These are phyloP conservation scores for Acanthis flammea DNA, from an alignment of 2,797 vertebrate genomes.

Conservation along the genomic window DNA sequence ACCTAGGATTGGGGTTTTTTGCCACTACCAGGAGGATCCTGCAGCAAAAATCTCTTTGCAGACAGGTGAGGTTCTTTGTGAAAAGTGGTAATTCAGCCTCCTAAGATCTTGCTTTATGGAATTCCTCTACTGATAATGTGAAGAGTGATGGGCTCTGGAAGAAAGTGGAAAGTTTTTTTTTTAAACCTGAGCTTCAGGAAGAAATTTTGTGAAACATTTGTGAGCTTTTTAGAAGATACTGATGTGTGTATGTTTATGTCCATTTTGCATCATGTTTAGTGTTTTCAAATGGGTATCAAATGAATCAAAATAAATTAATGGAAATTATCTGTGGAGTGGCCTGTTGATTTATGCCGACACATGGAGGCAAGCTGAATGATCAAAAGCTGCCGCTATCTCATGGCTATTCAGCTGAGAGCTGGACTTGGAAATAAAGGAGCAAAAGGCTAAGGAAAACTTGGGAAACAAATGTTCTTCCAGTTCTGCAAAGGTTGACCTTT, in stretches of 20 bases:
- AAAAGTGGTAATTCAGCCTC: not conserved
- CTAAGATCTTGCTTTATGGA: not conserved
- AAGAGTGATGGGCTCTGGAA: not conserved
- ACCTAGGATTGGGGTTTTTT: not conserved
- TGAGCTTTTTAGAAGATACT: not conserved
- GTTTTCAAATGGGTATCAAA: conserved; percentile 18
- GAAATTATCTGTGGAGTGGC: not conserved
- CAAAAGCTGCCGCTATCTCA: not conserved
- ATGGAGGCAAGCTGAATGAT: not conserved
- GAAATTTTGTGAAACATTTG: not conserved
- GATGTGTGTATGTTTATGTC: not conserved
- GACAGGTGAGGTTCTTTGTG: not conserved
- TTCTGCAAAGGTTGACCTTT: not conserved
- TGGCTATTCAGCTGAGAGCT: not conserved
- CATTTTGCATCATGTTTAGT: not conserved
- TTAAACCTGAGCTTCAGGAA: not conserved
- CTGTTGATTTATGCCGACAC: not conserved
- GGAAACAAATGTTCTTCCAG: not conserved
- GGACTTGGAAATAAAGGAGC: not conserved
- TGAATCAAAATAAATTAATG: conserved; percentile 36
- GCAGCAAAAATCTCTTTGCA: not conserved
- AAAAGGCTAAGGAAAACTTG: not conserved
- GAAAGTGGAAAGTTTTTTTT: not conserved
- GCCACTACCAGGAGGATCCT: not conserved
- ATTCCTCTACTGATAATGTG: not conserved